Evolutionary conservation across 1,140 invertebrate species (phyloP).

Genomic region (Chlorops oryzae): DNA sequence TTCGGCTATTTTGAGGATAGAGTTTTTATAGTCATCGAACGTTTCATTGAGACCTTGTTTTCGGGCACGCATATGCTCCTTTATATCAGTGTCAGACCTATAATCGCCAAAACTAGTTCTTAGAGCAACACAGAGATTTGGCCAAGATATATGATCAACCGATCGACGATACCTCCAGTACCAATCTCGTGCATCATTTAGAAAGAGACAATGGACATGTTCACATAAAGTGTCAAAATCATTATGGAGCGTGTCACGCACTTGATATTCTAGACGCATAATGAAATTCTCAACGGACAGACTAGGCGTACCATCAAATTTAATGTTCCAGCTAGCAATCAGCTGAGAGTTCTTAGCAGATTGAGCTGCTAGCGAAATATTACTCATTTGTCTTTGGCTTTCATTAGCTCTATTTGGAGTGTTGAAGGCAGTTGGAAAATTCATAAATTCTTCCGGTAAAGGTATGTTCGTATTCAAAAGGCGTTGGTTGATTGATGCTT

Average conservation of each 20-base stretch:
- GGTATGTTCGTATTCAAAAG: no score
- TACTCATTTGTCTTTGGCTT: no score
- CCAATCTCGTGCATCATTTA: neutral
- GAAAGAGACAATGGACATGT: neutral
- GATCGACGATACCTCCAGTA: slow-evolving; percentile 1
- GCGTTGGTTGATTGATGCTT: no score
- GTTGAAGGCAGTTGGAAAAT: no score
- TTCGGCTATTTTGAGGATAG: neutral
- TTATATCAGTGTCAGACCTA: neutral
- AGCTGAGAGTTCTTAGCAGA: no score
- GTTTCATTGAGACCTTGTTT: neutral
- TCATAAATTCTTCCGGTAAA: no score
- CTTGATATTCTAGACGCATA: neutral
- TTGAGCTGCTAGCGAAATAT: no score
- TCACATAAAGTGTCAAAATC: slow-evolving; percentile 1
- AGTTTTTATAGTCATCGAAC: slow-evolving; percentile 1
- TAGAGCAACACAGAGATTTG: neutral
- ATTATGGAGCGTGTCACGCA: neutral
- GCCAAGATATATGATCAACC: neutral
- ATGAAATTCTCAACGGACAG: slow-evolving; percentile 5
- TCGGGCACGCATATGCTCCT: neutral
- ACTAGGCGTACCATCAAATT: neutral
- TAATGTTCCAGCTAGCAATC: slow-evolving; percentile 6
- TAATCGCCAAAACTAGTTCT: neutral
- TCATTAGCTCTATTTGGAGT: no score